These are phyloP conservation scores for Epizoanthus ramosus DNA, from an alignment of 92 coral and sea anemone genomes.

Conservation along the genomic window DNA sequence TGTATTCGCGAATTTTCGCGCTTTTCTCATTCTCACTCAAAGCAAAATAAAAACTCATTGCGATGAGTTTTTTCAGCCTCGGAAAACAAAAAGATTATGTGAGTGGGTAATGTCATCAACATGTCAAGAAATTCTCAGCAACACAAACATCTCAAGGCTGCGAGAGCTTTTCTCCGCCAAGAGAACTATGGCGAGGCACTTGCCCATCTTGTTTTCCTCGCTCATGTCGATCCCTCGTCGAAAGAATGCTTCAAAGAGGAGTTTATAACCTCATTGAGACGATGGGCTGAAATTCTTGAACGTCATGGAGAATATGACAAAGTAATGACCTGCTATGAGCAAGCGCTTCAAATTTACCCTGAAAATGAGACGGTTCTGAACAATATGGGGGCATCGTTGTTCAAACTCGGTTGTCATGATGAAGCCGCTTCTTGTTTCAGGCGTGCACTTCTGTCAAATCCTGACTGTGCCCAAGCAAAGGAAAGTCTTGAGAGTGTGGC, in stretches of 20 bases:
- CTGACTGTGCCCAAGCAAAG: constrained; percentile 65
- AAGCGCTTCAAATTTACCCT: constrained; percentile 81
- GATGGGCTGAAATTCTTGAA: constrained; percentile 76
- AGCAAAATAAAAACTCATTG: not conserved
- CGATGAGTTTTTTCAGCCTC: not conserved
- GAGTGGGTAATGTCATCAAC: not conserved
- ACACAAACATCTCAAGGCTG: constrained; percentile 63
- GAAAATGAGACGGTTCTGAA: constrained; percentile 72
- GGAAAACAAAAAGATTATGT: not conserved
- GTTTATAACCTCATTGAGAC: constrained; percentile 76
- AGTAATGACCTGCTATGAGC: constrained; percentile 78
- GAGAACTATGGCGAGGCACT: constrained; percentile 83
- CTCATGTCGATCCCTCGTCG: constrained; percentile 69
- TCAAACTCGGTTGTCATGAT: constrained; percentile 81
- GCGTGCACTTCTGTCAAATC: constrained; percentile 73
- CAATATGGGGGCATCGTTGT: constrained; percentile 78
- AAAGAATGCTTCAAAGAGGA: constrained; percentile 70
- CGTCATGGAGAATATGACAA: constrained; percentile 75
- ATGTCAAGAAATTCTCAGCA: constrained; percentile 42
- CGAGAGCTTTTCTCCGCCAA: constrained; percentile 57
- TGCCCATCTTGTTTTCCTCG: constrained; percentile 79
- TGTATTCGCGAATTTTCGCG: not conserved
- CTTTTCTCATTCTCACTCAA: not conserved
- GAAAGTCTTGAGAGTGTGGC: constrained; percentile 88
- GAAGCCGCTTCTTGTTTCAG: constrained; percentile 90